Evolutionary conservation across 2,888 invertebrate genomes (phyloP), one percentile per base, ranked within the genome.

Genomic region (Capitulum mitella): DNA sequence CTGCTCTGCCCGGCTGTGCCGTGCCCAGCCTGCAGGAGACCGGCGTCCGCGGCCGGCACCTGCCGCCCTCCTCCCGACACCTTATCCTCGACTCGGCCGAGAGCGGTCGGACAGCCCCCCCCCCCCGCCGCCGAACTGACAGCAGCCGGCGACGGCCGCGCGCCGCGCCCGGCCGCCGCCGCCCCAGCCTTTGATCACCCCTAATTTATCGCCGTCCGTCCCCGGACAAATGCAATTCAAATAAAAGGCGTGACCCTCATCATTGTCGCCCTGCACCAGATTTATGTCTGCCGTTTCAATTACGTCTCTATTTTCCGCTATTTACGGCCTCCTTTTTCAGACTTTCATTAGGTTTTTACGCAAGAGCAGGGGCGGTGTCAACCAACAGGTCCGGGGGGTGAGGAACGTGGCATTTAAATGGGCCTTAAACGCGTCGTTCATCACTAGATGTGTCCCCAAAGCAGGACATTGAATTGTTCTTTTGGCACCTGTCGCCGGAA

Each of bases 241-340:
- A 70, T 70, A 70, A 70, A 58, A 70, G 70, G 70, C 70, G 70
- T 70, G 70, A 70, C 70, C 37, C 37, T 70, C 70, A 70, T 70
- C 70, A 40, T 70, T 70, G 70, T 70, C 70, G 70, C 37, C 14
- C 70, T 22, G 37, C 19, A 40, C 70, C 37, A 19, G 37, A 70
- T 70, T 70, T 70, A 70, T 40, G 70, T 19, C 37, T 14, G 26
- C 29, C 70, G 40, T 70, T 70, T 70, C 70, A 70, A 70, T 70
- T 70, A 70, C 70, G 70, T 70, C 70, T 70, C 70, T 70, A 70
- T 70, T 70, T 64, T 70, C 70, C 40, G 70, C 70, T 70, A 40
- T 70, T 70, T 70, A 70, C 29, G 40, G 40, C 70, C 26, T 3
- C 37, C 40, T 37, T 37, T 70, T 29, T 40, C 40, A 40, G 26